Evolutionary conservation across 2,888 invertebrate species (phyloP).

Genomic region (Eupithecia pulchellata): DNA sequence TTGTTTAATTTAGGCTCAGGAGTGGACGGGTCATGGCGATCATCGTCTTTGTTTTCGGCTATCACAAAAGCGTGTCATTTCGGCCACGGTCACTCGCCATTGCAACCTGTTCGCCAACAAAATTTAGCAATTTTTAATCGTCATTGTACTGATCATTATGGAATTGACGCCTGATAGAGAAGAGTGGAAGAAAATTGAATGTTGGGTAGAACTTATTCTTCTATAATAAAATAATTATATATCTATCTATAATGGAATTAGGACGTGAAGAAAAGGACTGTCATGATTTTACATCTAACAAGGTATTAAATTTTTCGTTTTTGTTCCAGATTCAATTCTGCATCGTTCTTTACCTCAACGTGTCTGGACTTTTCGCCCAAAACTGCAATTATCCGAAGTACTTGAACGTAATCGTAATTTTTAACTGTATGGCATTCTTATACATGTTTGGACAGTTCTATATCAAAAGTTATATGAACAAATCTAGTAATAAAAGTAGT

Average conservation of each 20-base stretch:
- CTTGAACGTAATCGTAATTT: slow-evolving; percentile 84
- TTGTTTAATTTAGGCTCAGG: neutral
- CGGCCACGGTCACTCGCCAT: neutral
- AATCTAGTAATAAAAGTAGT: slow-evolving; percentile 19
- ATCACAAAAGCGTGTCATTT: neutral
- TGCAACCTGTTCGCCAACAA: neutral
- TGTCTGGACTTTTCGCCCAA: slow-evolving; percentile 81
- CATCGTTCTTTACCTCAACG: slow-evolving; percentile 87
- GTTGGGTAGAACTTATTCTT: too few species aligned
- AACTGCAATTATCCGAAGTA: slow-evolving; percentile 87
- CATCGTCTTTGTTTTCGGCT: slow-evolving; percentile 4
- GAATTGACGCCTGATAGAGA: neutral
- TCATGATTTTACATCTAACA: neutral
- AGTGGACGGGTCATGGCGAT: neutral
- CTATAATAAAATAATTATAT: too few species aligned
- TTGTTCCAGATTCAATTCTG: slow-evolving; percentile 87
- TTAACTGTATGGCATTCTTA: slow-evolving; percentile 87
- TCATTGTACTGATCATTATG: neutral
- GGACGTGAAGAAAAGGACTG: neutral
- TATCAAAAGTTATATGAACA: slow-evolving; percentile 82
- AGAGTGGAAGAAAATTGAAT: neutral
- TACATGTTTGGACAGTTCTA: slow-evolving; percentile 91
- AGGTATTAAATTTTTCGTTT: slow-evolving; percentile 14
- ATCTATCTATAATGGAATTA: neutral
- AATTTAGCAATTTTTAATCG: neutral